These are phyloP conservation scores for Cynocephalus volans DNA, from an alignment of 2,113 vertebrate species.

Conservation along the genomic window DNA sequence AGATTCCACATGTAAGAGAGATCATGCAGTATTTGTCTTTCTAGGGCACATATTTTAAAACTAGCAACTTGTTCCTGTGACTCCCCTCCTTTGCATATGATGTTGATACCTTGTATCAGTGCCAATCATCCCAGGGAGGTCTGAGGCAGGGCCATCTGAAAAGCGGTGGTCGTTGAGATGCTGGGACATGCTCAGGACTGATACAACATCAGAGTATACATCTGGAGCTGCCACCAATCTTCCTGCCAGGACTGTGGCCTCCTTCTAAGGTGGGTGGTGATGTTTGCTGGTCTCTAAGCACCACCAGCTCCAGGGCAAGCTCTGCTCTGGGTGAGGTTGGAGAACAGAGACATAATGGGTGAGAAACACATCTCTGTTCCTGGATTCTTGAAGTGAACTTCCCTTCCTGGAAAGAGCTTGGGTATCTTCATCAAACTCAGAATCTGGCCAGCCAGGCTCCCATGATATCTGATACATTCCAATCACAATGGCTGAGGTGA, in stretches of 20 bases:
- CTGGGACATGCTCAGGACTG: not conserved
- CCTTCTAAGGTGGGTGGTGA: not conserved
- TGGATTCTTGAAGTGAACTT: too few species aligned
- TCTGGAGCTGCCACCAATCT: not conserved
- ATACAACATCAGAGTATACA: too few species aligned
- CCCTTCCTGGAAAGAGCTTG: not conserved
- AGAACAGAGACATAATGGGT: not conserved
- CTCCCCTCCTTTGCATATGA: not conserved
- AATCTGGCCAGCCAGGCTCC: too few species aligned
- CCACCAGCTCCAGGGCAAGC: not conserved
- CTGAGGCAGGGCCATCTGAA: not conserved
- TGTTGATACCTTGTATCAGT: too few species aligned
- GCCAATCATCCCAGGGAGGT: not conserved
- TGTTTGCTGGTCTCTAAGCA: not conserved
- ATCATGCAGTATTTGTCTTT: not conserved
- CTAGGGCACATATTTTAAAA: not conserved
- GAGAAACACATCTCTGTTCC: not conserved
- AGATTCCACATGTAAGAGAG: too few species aligned
- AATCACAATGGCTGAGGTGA: not conserved
- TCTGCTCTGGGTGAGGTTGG: not conserved
- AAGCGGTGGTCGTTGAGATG: not conserved
- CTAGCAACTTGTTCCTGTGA: not conserved
- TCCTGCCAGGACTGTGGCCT: not conserved
- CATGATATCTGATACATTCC: not conserved
- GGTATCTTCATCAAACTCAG: not conserved